Evolutionary conservation across 53 echinoderm and acorn worm species (phyloP).

Genomic region (Arbacia lixula): DNA sequence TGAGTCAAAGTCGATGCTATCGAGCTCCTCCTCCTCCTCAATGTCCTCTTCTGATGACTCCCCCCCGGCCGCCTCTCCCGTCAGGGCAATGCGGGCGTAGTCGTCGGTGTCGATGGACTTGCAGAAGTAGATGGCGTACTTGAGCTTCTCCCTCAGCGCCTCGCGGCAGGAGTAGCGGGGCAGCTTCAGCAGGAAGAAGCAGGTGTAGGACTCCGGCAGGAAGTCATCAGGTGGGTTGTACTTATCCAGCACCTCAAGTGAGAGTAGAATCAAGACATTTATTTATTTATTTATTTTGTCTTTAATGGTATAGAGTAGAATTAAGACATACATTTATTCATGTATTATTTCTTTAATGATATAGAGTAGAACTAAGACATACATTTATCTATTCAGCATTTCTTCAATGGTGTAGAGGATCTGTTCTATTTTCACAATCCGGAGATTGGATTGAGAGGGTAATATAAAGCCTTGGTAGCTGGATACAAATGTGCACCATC

Average conservation of each 20-base stretch:
- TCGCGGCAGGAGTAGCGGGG: conserved; percentile 96
- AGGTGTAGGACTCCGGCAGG: conserved; percentile 99
- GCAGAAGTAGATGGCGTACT: conserved; percentile 99
- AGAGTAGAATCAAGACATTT: not conserved
- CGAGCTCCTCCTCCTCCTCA: conserved; percentile 79
- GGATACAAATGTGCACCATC: too few species aligned
- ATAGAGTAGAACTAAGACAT: too few species aligned
- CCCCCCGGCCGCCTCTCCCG: conserved; percentile 91
- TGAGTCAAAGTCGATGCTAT: conserved; percentile 79
- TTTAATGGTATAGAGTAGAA: too few species aligned
- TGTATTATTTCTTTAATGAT: too few species aligned
- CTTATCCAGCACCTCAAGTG: conserved; percentile 86
- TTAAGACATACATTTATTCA: too few species aligned
- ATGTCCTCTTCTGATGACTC: conserved; percentile 91
- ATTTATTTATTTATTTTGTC: too few species aligned
- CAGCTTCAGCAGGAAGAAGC: conserved; percentile 97
- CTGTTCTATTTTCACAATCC: too few species aligned
- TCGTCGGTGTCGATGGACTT: conserved; percentile 99
- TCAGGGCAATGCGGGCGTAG: conserved; percentile 95
- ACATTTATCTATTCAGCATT: too few species aligned
- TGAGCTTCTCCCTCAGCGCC: conserved; percentile 93
- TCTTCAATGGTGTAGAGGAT: too few species aligned
- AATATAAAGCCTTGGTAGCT: too few species aligned
- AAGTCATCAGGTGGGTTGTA: conserved; percentile 98
- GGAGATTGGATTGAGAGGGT: too few species aligned